These are phyloP conservation scores for Ptychoptera albimana DNA, from an alignment of 2,888 invertebrate genomes.

Conservation along the genomic window DNA sequence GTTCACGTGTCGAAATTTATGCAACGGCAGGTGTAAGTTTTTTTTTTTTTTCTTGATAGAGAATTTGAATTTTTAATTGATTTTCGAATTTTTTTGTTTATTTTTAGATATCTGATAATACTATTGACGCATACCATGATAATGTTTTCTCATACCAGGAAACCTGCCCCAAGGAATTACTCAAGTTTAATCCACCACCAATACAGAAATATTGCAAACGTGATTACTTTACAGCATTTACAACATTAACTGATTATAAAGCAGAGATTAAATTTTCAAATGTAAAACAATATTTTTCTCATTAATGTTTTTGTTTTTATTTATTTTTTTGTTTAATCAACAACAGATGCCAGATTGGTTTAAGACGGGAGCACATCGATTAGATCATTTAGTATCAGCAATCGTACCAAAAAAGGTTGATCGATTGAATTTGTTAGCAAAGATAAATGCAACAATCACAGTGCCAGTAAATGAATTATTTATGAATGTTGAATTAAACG, in stretches of 20 bases:
- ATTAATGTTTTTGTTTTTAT: neutral
- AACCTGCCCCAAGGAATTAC: conserved; percentile 27
- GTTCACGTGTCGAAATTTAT: conserved; percentile 21
- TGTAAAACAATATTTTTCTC: conserved; percentile 12
- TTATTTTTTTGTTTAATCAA: neutral
- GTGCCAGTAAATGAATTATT: conserved; percentile 25
- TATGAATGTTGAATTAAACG: conserved; percentile 24
- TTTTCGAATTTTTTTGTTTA: neutral
- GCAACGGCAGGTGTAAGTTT: conserved; percentile 25
- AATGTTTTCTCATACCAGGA: conserved; percentile 15
- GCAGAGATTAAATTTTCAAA: conserved; percentile 25
- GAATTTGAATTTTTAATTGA: neutral
- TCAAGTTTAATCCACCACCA: conserved; percentile 29
- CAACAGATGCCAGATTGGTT: conserved; percentile 28
- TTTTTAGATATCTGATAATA: conserved; percentile 22
- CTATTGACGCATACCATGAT: conserved; percentile 15
- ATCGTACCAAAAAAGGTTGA: conserved; percentile 23
- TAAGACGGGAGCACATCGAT: conserved; percentile 23
- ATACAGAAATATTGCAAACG: conserved; percentile 28
- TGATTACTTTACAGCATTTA: conserved; percentile 27
- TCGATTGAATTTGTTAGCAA: conserved; percentile 22
- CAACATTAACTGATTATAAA: conserved; percentile 26
- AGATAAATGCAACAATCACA: conserved; percentile 23
- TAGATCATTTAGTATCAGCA: conserved; percentile 27
- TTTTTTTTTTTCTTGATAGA: neutral